A percentile compares a stretch with the other conserved stretches of the same genome.
phyloP scores from a whole-genome alignment of 2,113 vertebrate species.

The Syngnathoides biaculeatus region DNA sequence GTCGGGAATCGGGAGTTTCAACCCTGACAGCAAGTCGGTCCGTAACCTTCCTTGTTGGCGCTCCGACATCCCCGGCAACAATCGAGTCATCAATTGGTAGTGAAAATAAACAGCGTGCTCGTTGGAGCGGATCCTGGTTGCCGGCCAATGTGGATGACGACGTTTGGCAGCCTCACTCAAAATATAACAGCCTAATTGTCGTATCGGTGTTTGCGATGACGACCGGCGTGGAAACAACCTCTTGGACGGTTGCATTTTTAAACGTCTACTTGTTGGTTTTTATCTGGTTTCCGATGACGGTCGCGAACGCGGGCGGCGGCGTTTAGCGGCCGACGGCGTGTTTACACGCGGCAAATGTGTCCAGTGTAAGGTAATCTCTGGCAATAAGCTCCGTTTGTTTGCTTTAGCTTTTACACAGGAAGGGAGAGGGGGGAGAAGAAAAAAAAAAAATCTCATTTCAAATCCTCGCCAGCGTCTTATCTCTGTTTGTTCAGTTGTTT shows the following conservation, averaged over 20 bases:
- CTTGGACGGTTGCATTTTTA: constrained; percentile 71
- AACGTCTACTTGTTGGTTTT: constrained; percentile 66
- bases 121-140: constrained; percentile 3
- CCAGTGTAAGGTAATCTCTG: constrained; percentile 81
- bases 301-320: constrained; percentile 75
- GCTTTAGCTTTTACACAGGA: constrained; percentile 78
- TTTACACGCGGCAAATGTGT: constrained; percentile 79
- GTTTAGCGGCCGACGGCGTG: constrained; percentile 74
- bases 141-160: constrained; percentile 2
- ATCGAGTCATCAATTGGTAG: constrained; percentile 7
- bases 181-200: constrained; percentile 69
- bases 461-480: constrained; percentile 98
- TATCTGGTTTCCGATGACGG: constrained; percentile 73
- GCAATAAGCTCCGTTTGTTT: constrained; percentile 83
- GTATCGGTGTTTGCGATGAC: constrained; percentile 78
- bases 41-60: not conserved
- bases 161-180: constrained; percentile 27
- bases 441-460: constrained; percentile 85
- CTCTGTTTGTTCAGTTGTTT: constrained; percentile 99
- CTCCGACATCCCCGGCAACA: not conserved
- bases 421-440: constrained; percentile 24
- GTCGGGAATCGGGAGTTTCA: not conserved
- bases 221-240: constrained; percentile 70
- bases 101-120: constrained; percentile 4
- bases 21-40: not conserved